Evolutionary conservation across 1,140 invertebrate species (phyloP).

Genomic region (Caenorhabditis briggsae): DNA sequence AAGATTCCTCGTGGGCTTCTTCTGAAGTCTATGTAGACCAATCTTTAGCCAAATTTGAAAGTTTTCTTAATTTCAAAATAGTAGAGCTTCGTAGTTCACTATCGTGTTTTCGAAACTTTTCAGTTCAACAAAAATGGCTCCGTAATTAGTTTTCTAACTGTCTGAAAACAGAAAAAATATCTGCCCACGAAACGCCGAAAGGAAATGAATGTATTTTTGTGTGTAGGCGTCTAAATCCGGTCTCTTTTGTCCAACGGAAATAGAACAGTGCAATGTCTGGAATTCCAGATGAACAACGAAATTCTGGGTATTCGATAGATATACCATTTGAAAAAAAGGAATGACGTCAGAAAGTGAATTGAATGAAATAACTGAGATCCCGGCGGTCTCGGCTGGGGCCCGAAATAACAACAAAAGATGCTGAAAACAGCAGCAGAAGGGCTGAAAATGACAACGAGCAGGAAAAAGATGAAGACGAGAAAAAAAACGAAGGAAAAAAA

Average conservation of each 20-base stretch:
- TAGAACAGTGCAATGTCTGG: conserved; percentile 17
- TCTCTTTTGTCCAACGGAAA: not conserved
- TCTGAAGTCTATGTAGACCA: not conserved
- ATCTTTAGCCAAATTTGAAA: no score
- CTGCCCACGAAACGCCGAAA: not conserved
- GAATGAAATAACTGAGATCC: not conserved
- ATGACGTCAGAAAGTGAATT: conserved; percentile 31
- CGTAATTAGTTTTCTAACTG: no score
- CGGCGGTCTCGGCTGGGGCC: not conserved
- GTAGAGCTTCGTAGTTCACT: no score
- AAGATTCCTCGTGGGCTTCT: no score
- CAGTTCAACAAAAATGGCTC: no score
- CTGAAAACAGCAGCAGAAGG: conserved; percentile 23
- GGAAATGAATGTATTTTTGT: not conserved
- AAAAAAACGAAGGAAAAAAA: conserved; percentile 39
- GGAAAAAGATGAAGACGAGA: conserved; percentile 16
- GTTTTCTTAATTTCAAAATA: no score
- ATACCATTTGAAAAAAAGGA: not conserved
- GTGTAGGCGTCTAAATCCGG: conserved; percentile 24
- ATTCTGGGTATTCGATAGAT: not conserved
- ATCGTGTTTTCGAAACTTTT: no score
- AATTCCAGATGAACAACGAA: not conserved
- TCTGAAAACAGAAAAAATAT: no score
- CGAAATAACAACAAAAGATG: conserved; percentile 52
- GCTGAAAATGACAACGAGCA: conserved; percentile 43